Conservation (phyloP, 2,113 vertebrate species). For the Nestor notabilis region DNA sequence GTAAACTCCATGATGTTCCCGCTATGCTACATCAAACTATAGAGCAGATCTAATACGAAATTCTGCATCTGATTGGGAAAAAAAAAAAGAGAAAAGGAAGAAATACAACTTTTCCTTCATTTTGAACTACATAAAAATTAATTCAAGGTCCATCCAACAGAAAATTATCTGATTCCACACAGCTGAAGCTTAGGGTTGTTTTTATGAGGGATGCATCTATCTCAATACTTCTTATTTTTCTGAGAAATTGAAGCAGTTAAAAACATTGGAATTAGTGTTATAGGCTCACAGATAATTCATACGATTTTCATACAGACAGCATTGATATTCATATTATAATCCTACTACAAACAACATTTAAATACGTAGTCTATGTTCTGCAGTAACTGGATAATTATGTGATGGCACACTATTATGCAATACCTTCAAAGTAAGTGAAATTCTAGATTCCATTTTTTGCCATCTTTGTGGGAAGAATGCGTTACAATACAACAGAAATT, state of each 20-base stretch:
- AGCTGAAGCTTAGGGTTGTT: neutral
- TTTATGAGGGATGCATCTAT: neutral
- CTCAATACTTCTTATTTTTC: neutral
- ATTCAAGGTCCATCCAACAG: neutral
- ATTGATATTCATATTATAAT: neutral
- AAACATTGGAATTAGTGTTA: neutral
- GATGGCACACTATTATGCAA: neutral
- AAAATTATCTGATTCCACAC: neutral
- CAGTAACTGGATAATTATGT: neutral
- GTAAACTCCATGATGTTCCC: neutral
- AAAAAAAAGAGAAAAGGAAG: neutral
- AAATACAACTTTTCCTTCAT: neutral
- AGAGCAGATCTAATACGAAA: neutral
- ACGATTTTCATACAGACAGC: neutral
- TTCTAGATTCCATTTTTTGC: neutral
- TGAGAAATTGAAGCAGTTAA: neutral
- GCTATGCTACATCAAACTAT: neutral
- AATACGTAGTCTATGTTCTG: neutral
- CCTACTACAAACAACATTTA: neutral
- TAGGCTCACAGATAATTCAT: neutral
- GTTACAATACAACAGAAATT: neutral
- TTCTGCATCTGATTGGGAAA: neutral
- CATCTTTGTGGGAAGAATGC: neutral
- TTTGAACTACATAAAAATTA: neutral
- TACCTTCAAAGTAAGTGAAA: neutral